Evolutionary conservation across 2,888 invertebrate species (phyloP).

Genomic region (Polylopha cassiicola): DNA sequence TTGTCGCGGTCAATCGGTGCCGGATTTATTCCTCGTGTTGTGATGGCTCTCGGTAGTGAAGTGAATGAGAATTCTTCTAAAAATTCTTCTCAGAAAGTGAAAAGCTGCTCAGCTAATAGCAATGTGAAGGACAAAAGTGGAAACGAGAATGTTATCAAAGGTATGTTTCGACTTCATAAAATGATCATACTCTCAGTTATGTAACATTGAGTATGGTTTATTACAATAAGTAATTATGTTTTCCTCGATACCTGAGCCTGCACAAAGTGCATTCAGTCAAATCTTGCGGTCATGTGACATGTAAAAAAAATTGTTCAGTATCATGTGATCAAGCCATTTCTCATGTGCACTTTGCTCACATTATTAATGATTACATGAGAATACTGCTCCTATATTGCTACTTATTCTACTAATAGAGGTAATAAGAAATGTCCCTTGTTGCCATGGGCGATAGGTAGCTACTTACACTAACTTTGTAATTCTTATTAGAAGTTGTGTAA

Average conservation of each 20-base stretch:
- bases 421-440: constrained; percentile 2
- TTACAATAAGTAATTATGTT: constrained; percentile 37
- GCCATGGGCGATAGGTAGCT: constrained; percentile 1
- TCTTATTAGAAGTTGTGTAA: constrained; percentile 22
- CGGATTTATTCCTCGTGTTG: constrained; percentile 75
- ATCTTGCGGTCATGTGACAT: constrained; percentile 55
- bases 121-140: constrained; percentile 62
- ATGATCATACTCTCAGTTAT: constrained; percentile 70
- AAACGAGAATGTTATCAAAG: constrained; percentile 66
- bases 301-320: constrained; percentile 27
- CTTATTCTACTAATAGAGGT: neutral
- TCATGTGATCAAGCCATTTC: constrained; percentile 17
- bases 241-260: constrained; percentile 29
- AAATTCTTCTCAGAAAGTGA: constrained; percentile 70
- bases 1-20: constrained; percentile 70
- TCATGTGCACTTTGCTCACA: constrained; percentile 13
- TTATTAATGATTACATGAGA: constrained; percentile 7
- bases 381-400: constrained; percentile 5
- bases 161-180: constrained; percentile 50
- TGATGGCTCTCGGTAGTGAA: constrained; percentile 78
- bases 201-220: constrained; percentile 62
- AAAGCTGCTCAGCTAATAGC: constrained; percentile 65
- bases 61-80: constrained; percentile 73
- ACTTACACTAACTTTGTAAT: constrained; percentile 10
- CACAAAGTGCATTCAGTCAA: constrained; percentile 34